Conservation (phyloP, 2,113 vertebrate species). For the Phasianus colchicus region DNA sequence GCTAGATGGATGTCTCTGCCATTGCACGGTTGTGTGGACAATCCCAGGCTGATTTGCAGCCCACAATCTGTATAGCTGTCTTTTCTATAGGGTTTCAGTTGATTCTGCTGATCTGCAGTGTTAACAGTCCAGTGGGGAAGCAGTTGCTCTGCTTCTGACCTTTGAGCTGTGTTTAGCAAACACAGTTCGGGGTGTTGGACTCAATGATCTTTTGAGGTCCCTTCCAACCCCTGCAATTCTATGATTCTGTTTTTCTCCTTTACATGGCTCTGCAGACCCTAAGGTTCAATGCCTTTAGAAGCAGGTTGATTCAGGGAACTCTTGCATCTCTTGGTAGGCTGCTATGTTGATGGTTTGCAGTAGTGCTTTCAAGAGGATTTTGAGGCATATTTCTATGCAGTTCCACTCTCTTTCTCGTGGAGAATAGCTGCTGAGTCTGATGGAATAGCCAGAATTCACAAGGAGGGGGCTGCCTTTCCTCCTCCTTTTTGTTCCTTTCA, state of each 20-base stretch:
- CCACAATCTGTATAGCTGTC: rapidly evolving
- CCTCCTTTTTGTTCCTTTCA: not conserved
- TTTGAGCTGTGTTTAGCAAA: not conserved
- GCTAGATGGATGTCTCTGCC: not conserved
- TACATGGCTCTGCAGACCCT: not conserved
- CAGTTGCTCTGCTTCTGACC: not conserved
- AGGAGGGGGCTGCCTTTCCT: not conserved
- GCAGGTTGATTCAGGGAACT: not conserved
- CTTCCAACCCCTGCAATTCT: too few species aligned
- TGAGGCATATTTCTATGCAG: not conserved
- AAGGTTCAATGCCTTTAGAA: not conserved
- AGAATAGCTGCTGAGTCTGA: not conserved
- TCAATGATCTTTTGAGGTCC: too few species aligned
- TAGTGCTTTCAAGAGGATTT: not conserved
- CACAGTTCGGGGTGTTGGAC: too few species aligned
- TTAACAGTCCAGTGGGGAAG: not conserved
- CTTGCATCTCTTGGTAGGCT: not conserved
- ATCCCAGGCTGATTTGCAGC: not conserved
- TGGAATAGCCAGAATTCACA: not conserved
- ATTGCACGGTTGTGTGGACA: rapidly evolving
- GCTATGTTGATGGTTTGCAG: not conserved
- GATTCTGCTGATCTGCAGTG: not conserved
- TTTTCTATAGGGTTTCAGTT: not conserved
- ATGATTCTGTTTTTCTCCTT: not conserved
- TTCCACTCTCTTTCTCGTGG: not conserved